These are phyloP conservation scores for Bombyx huttoni DNA, from an alignment of 2,888 invertebrate genomes.

Conservation along the genomic window DNA sequence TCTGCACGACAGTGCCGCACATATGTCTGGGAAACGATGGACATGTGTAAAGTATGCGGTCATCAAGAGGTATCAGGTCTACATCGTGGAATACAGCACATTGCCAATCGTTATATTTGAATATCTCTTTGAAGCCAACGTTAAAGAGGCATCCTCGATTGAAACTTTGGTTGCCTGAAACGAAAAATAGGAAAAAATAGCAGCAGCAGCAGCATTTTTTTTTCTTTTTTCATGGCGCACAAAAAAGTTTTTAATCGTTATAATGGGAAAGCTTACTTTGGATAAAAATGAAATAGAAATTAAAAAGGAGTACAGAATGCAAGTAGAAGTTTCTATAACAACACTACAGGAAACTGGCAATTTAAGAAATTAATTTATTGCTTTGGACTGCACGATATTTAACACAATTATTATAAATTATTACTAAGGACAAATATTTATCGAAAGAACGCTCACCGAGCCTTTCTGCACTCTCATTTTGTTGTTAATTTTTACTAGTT, in stretches of 20 bases:
- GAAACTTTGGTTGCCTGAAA: slow-evolving; percentile 65
- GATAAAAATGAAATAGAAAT: no score
- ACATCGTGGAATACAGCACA: slow-evolving; percentile 96
- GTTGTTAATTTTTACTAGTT: no score
- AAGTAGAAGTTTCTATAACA: no score
- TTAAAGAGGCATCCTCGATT: slow-evolving; percentile 95
- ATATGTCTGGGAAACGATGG: slow-evolving; percentile 90
- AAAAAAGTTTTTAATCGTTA: neutral
- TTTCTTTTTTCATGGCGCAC: neutral
- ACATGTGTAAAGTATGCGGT: slow-evolving; percentile 89
- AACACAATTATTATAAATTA: no score
- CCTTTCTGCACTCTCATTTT: no score
- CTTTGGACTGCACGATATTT: no score
- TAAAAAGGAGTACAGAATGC: no score
- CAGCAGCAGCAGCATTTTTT: neutral
- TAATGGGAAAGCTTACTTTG: no score
- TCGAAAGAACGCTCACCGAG: no score
- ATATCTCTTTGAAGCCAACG: slow-evolving; percentile 89
- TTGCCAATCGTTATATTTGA: slow-evolving; percentile 77
- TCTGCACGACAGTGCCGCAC: slow-evolving; percentile 72
- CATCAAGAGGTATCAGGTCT: slow-evolving; percentile 90
- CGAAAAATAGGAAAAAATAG: slow-evolving; percentile 7
- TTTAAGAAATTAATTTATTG: no score
- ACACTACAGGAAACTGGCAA: no score
- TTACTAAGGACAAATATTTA: no score